Base-by-base conservation (phyloP, 2,888 invertebrate species). In the Tridacna gigas region DNA sequence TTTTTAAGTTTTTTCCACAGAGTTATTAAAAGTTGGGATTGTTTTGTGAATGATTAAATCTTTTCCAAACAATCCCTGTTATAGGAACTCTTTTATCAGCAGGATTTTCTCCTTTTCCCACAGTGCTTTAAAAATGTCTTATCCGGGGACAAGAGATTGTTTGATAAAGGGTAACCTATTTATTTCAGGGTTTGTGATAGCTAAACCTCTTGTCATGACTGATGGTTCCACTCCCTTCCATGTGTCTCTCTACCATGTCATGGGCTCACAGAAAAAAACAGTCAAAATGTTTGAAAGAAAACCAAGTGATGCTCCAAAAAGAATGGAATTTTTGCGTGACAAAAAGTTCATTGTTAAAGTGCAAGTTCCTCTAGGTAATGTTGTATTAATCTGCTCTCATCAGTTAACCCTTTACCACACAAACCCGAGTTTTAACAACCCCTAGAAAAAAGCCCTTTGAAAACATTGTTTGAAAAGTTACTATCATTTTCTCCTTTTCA, bases 331-430 rank as follows among this genome's bases (percentile, higher is more conserved):
- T 76, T 78, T 87, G 0, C 79, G 82, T 45, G 86, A 88, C 48
- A 88, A 88, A 73, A 81, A 87, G 73, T 91, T 91, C 79, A 83
- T 91, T 56, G 91, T 91, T 11, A 91, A 91, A 88, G 91, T 90
- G 28, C 91, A 91, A 77, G 51, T 90, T 26, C 90, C 90, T 20
- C 65, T 89, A 65, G 88, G 90, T 90, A 86, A 47, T 84, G 26
- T 71, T 45, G 3, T 5, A 2, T 37, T 37, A 37, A 37, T 37
- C 7, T 37, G 7, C 37, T 37, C 7, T 37, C 37, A 37, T 37
- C 37, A 37, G 2, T 37, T 37, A 37, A 4, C 2, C 37, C 7
- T 37, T 37, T 37, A 37, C 7, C 3, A 7, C 2, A 7, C 37
- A 37, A 37, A 4, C 7, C 7, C 7, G 37, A 37, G 37, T 37